Evolutionary conservation across 2,113 vertebrate species (phyloP), one percentile per base, ranked within the genome.

Genomic region (Melospiza melodia): DNA sequence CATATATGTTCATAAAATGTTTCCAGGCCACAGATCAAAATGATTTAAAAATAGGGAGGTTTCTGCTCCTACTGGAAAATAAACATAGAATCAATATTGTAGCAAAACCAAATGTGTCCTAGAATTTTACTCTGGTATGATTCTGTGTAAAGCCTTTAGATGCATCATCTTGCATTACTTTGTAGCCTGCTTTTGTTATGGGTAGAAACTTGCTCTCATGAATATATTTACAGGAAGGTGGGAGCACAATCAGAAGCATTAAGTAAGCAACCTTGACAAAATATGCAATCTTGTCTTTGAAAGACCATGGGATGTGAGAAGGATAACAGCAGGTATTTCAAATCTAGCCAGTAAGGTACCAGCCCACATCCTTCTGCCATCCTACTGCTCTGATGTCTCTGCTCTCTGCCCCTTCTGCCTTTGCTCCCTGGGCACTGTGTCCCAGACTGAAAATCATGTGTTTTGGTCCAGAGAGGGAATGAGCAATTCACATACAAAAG

Each of bases 391-490:
- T 41, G 23, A 37, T 33, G 33, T 48, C 4, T 48, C 4, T 35
- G 20, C 4, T n/a, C 30, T 31, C 43, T 66, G 9, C 18, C 28
- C 4, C 16, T 73, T 69, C 73, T 87, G 31, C 41, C 69, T 89
- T 74, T 5, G 1, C 15, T 71, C 15, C 9, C 10, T 15, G 4
- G 18, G 13, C 20, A 51, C 51, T 17, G 6, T 18, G 37, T 59
- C 46, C 44, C 27, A 92, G 54, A 12, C 49, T 41, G n/a, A 23
- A 46, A 72, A 58, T 62, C 22, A 13, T 0, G 0, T n/a, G 17
- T 31, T 90, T 79, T 10, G 1, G 27, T 57, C 67, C 41, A 72
- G 30, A 83, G 66, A 81, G 16, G 30, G 43, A 72, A 23, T 49
- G 65, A 71, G 23, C 21, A 48, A 81, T 61, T 76, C 24, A 12